Conservation (phyloP, 2,797 vertebrate species). For the Notolepis coatsorum region DNA sequence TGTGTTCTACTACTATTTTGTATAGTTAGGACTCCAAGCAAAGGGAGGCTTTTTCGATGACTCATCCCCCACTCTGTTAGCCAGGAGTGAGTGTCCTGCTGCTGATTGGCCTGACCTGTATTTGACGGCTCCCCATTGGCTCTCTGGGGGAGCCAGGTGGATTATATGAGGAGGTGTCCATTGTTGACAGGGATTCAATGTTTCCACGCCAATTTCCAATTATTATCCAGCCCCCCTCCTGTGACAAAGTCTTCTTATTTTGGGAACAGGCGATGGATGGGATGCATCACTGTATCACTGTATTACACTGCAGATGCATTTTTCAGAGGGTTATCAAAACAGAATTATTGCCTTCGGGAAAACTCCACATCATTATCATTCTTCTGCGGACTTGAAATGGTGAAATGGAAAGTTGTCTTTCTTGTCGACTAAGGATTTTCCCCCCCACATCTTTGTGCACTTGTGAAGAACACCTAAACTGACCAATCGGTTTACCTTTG, state of each 20-base stretch:
- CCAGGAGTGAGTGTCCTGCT: neutral
- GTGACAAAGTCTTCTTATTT: conserved; percentile 3
- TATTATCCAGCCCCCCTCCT: neutral
- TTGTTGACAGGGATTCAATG: neutral
- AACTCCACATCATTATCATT: neutral
- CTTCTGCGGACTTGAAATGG: neutral
- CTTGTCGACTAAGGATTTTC: too few species aligned
- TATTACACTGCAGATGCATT: neutral
- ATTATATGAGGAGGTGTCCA: neutral
- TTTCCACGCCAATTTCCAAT: neutral
- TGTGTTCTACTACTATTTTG: too few species aligned
- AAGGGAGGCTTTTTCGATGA: neutral
- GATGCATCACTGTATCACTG: neutral
- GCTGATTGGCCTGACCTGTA: neutral
- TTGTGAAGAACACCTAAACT: too few species aligned
- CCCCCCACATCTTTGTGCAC: too few species aligned
- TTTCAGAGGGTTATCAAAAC: neutral
- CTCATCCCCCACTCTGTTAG: neutral
- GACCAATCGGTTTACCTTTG: too few species aligned
- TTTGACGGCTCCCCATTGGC: neutral
- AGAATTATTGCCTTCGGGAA: neutral
- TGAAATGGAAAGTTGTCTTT: neutral
- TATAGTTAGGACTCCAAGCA: too few species aligned
- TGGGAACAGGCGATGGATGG: neutral
- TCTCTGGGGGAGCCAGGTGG: neutral